A percentile compares a stretch with the other conserved stretches of the same genome.
phyloP scores from a whole-genome alignment of 2,797 vertebrate species.

The Adrianichthys oophorus region DNA sequence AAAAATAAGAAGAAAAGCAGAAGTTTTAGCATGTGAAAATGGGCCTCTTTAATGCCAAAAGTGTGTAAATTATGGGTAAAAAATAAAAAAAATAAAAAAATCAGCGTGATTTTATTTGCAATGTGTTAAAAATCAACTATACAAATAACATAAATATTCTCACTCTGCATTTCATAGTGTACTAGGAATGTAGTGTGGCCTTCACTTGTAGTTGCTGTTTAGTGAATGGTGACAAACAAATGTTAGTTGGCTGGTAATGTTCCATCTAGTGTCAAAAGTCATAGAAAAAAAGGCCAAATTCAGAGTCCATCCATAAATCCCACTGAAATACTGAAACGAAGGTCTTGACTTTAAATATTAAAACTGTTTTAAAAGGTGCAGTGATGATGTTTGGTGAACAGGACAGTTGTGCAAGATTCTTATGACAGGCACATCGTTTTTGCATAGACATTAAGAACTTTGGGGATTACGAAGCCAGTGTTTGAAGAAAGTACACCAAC shows the following conservation, averaged over 20 bases:
- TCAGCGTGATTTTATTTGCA: constrained; percentile 17
- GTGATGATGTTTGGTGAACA: background rate
- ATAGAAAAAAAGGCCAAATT: constrained; percentile 17
- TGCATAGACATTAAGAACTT: constrained; percentile 33
- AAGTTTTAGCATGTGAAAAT: constrained; percentile 49
- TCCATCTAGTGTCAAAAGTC: constrained; percentile 49
- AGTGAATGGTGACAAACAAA: constrained; percentile 19
- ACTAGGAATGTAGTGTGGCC: constrained; percentile 64
- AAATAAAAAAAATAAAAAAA: constrained; percentile 1
- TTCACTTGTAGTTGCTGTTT: constrained; percentile 22
- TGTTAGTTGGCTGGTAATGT: constrained; percentile 24
- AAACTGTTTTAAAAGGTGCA: constrained; percentile 52
- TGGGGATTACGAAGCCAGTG: constrained; percentile 11
- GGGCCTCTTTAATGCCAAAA: constrained; percentile 5
- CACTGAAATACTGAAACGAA: constrained; percentile 64
- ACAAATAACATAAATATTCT: constrained; percentile 76
- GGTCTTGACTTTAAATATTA: constrained; percentile 29
- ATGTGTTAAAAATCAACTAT: constrained; percentile 4
- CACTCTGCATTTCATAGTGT: constrained; percentile 47
- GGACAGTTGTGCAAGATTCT: background rate
- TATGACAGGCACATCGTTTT: constrained; percentile 6
- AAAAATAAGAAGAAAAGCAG: constrained; percentile 44
- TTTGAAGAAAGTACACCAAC: constrained; percentile 7
- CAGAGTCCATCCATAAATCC: constrained; percentile 51
- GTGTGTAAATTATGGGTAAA: background rate